A percentile compares a stretch with the other conserved stretches of the same genome.
Evolutionary conservation across 2,797 vertebrate genomes (phyloP).

Genomic region (Enteromius trimaculatus): DNA sequence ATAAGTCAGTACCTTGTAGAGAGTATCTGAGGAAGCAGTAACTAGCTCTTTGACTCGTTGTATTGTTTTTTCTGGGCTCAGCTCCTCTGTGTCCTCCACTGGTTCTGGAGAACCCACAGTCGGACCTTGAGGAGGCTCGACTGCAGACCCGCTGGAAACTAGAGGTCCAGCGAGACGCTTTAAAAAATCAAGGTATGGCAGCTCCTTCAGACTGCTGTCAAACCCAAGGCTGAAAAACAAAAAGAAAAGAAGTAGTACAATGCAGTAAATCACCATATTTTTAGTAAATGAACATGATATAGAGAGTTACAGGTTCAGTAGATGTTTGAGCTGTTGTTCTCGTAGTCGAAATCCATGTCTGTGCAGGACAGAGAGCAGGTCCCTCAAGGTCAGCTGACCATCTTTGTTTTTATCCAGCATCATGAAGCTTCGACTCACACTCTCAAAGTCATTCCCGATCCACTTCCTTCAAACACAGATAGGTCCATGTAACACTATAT

Average conservation of each 20-base stretch:
- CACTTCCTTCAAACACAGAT: conserved; percentile 66
- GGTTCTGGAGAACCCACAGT: conserved; percentile 37
- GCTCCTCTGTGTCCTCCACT: conserved; percentile 56
- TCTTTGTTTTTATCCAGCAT: conserved; percentile 62
- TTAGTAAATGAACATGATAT: neutral
- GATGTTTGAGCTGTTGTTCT: conserved; percentile 62
- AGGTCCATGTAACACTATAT: neutral
- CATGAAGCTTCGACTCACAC: conserved; percentile 65
- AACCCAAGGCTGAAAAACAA: conserved; percentile 72
- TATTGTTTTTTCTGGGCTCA: conserved; percentile 64
- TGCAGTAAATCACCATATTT: neutral
- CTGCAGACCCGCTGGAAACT: conserved; percentile 59
- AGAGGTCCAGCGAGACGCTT: conserved; percentile 53
- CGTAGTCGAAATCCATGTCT: conserved; percentile 62
- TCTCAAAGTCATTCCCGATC: conserved; percentile 67
- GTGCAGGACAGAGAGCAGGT: conserved; percentile 63
- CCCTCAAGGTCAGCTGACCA: conserved; percentile 55
- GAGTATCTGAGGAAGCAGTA: conserved; percentile 51
- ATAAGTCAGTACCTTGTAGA: conserved; percentile 67
- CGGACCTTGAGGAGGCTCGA: conserved; percentile 44
- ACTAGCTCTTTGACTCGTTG: conserved; percentile 69
- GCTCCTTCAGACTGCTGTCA: conserved; percentile 63
- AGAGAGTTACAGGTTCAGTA: conserved; percentile 68
- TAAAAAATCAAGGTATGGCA: conserved; percentile 77
- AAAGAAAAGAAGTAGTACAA: neutral